phyloP scores from a whole-genome alignment of 2,113 vertebrate genomes.

The Noturus placidus region DNA sequence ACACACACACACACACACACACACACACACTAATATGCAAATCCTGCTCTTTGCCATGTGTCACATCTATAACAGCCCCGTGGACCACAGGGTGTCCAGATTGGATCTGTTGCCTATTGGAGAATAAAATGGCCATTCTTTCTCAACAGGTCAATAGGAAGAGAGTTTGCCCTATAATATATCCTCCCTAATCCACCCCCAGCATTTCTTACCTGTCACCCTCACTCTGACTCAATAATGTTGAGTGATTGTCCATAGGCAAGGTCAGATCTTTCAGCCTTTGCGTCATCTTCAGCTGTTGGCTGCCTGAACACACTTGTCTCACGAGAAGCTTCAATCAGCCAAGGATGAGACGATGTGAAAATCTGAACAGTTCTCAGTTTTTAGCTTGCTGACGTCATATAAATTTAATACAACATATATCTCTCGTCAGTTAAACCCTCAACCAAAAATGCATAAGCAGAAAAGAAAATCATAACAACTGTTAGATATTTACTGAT shows the following conservation, averaged over 20 bases:
- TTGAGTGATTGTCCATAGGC: conserved; percentile 70
- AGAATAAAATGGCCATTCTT: conserved; percentile 63
- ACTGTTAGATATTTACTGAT: not conserved
- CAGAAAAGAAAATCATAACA: not conserved
- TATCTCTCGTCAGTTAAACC: not conserved
- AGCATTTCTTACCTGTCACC: conserved; percentile 73
- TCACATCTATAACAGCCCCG: conserved; percentile 19
- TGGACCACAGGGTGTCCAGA: conserved; percentile 39
- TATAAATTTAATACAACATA: not conserved
- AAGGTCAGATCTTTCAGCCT: conserved; percentile 71
- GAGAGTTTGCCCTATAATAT: conserved; percentile 69
- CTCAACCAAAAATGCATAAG: not conserved
- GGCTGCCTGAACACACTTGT: conserved; percentile 47
- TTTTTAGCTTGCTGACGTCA: not conserved
- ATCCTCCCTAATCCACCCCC: conserved; percentile 63
- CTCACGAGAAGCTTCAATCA: conserved; percentile 47
- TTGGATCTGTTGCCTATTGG: conserved; percentile 36
- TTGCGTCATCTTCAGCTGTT: conserved; percentile 56
- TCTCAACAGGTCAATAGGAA: conserved; percentile 70
- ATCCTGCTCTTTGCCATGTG: not conserved
- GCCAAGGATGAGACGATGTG: conserved; percentile 44
- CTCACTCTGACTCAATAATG: conserved; percentile 67
- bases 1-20: not conserved
- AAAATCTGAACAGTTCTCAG: not conserved
- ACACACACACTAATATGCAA: not conserved